Evolutionary conservation across 1,140 invertebrate species (phyloP), one percentile per base, ranked within the genome.

Genomic region (Planococcus citri): DNA sequence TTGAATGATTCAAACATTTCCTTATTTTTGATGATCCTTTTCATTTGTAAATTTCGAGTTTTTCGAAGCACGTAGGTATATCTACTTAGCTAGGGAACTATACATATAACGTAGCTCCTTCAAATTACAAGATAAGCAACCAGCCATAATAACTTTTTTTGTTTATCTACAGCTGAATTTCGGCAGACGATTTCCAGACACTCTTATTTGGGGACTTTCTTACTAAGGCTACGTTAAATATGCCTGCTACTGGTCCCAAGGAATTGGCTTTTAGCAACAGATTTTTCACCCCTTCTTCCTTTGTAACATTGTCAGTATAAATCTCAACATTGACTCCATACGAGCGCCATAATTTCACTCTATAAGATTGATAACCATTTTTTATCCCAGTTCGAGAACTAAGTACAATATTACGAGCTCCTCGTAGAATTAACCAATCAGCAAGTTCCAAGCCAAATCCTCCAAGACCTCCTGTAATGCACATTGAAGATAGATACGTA

Each of bases 381-480:
- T 70, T 61, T 10, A 72, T 37, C 17, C 71, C 71, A 51, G 27
- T 72, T 14, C 71, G 25, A 12, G 71, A 72, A 27, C 71, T 70
- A 1, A 72, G 37, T 20, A 72, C 37, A 57, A 72, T 60, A 22
- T 72, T 68, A 17, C 22, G 67, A 1, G 70, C 70, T 12, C 70
- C 70, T 2, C 70, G 64, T 9, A 14, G n/a, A 3, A 51, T 51
- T 17, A 51, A 51, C 71, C 71, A 72, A 14, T 72, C 71, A 0
- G 64, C 60, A 29, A 72, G 70, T 24, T 72, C 71, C 57, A 72
- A 14, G 20, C 71, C 71, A 0, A 72, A 72, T 51, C 71, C 71
- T 27, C 71, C 71, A 0, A 72, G 58, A 21, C 71, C 71, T 20
- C 71, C 71, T 70, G 86, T 82, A 76, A 51, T 33, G 3, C 29